These are phyloP conservation scores for Poeciliopsis infans DNA, from an alignment of 2,797 vertebrate genomes.

Conservation along the genomic window DNA sequence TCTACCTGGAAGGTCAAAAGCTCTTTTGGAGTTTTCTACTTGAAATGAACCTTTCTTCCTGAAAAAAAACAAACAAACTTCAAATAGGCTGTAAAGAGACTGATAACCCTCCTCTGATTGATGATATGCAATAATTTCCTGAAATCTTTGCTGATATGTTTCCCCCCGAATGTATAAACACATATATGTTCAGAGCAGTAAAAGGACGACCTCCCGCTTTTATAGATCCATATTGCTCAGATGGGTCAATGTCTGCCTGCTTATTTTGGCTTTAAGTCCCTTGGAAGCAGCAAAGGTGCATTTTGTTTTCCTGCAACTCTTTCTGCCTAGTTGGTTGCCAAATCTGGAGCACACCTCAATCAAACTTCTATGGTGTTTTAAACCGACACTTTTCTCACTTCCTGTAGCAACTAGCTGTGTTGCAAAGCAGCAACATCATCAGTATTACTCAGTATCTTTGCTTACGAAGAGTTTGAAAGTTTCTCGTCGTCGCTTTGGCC, in stretches of 20 bases:
- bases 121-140: neutral
- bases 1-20: too few relatives aligned
- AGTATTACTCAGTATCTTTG: neutral
- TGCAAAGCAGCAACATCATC: neutral
- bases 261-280: neutral
- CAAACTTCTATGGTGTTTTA: neutral
- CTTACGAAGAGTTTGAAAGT: neutral
- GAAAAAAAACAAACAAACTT: too few relatives aligned
- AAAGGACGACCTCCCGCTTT: neutral
- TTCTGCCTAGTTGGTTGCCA: neutral
- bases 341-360: neutral
- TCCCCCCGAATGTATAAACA: neutral
- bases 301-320: neutral
- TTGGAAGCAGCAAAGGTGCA: neutral
- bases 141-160: neutral
- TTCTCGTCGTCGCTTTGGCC: neutral
- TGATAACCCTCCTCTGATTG: too few relatives aligned
- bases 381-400: neutral
- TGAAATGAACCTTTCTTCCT: too few relatives aligned
- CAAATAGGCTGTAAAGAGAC: too few relatives aligned
- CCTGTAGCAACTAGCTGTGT: neutral
- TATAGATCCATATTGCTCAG: neutral
- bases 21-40: too few relatives aligned
- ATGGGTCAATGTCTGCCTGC: neutral
- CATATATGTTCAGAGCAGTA: neutral